A percentile compares a stretch with the other conserved stretches of the same genome.
Conservation (phyloP, 1,140 invertebrate genomes). For the Drosophila dunni region DNA sequence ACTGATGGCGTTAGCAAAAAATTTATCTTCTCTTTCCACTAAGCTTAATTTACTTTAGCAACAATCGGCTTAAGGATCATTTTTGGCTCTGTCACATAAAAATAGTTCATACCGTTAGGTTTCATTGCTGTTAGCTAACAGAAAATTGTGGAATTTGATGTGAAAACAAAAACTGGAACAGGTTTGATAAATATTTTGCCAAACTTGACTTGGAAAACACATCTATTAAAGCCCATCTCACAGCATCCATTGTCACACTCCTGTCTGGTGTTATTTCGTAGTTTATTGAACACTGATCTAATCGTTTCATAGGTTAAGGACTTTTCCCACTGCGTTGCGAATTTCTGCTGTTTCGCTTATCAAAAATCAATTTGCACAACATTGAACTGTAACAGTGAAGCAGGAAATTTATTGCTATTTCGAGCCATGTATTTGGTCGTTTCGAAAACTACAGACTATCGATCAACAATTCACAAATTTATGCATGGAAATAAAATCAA, state of each 20-base stretch:
- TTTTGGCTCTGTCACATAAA: neutral
- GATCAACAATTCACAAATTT: slow-evolving; percentile 53
- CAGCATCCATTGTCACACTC: slow-evolving; percentile 35
- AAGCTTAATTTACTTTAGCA: no score
- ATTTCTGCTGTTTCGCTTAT: slow-evolving; percentile 45
- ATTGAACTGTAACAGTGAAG: slow-evolving; percentile 44
- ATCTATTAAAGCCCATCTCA: slow-evolving; percentile 14
- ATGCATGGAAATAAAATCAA: slow-evolving; percentile 69
- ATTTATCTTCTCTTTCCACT: neutral
- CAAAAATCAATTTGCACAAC: slow-evolving; percentile 68
- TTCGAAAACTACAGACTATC: slow-evolving; percentile 11
- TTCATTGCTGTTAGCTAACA: no score
- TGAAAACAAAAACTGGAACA: neutral
- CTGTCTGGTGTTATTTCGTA: slow-evolving; percentile 43
- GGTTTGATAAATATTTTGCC: neutral
- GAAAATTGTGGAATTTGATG: neutral
- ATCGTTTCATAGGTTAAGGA: slow-evolving; percentile 7
- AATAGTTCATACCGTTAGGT: neutral
- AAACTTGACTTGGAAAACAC: neutral
- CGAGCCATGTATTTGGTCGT: slow-evolving; percentile 21
- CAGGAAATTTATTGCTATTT: slow-evolving; percentile 38
- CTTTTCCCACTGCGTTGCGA: neutral
- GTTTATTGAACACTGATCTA: slow-evolving; percentile 66
- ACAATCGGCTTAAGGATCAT: no score
- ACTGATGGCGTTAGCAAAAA: neutral